phyloP scores from a whole-genome alignment of 2,797 vertebrate genomes.

The Microctenopoma lineatum region DNA sequence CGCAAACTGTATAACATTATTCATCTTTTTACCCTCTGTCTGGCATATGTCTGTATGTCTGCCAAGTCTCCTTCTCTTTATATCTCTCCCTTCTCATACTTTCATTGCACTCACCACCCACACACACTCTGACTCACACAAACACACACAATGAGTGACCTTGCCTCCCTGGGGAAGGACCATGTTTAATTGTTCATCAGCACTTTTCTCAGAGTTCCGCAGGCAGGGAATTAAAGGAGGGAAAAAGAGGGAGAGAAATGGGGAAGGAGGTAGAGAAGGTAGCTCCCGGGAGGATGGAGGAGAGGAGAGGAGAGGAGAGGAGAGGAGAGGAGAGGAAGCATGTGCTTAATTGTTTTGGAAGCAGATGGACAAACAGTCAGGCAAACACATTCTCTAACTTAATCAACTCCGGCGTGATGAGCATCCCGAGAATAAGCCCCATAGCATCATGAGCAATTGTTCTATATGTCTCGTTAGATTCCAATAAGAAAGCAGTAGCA shows the following conservation, averaged over 20 bases:
- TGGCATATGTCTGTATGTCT: slow-evolving; percentile 54
- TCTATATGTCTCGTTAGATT: slow-evolving; percentile 74
- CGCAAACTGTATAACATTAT: slow-evolving; percentile 51
- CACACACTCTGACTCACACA: slow-evolving; percentile 6
- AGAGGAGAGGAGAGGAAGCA: slow-evolving; percentile 28
- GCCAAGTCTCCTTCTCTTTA: slow-evolving; percentile 46
- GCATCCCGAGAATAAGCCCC: slow-evolving; percentile 62
- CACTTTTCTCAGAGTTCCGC: slow-evolving; percentile 72
- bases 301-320: slow-evolving; percentile 1
- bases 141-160: slow-evolving; percentile 61
- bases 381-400: slow-evolving; percentile 67
- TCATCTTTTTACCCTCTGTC: slow-evolving; percentile 58
- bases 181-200: slow-evolving; percentile 82
- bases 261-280: slow-evolving; percentile 51
- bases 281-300: slow-evolving; percentile 48
- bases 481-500: slow-evolving; percentile 59
- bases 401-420: slow-evolving; percentile 74
- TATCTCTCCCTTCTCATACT: slow-evolving; percentile 5
- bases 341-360: slow-evolving; percentile 70
- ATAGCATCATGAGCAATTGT: slow-evolving; percentile 65
- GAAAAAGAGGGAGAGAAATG: slow-evolving; percentile 49
- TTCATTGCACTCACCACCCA: slow-evolving; percentile 21
- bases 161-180: slow-evolving; percentile 70
- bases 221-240: slow-evolving; percentile 70
- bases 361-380: slow-evolving; percentile 74